Evolutionary conservation across 2,797 vertebrate genomes (phyloP).

Genomic region (Leptodactylus fallax): DNA sequence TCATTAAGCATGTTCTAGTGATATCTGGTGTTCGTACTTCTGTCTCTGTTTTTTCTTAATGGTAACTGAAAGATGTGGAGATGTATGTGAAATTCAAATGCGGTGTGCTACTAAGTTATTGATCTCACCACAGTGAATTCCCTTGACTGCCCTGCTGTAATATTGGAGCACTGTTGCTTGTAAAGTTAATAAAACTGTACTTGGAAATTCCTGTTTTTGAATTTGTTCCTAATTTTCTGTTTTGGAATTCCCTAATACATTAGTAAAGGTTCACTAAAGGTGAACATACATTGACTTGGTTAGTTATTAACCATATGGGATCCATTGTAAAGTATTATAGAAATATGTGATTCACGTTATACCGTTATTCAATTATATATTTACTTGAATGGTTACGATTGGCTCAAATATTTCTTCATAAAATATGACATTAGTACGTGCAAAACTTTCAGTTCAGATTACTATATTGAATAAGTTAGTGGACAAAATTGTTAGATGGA

Average conservation of each 20-base stretch:
- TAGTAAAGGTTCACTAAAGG: neutral
- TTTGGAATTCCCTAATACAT: neutral
- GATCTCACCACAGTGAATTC: neutral
- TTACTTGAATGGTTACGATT: neutral
- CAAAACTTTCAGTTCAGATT: neutral
- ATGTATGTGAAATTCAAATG: neutral
- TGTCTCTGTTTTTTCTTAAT: too few species aligned
- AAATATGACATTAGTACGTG: neutral
- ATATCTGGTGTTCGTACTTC: too few species aligned
- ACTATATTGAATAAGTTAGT: neutral
- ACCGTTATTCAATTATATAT: neutral
- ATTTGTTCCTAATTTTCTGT: neutral
- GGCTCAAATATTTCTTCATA: neutral
- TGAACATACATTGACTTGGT: neutral
- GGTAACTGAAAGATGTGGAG: too few species aligned
- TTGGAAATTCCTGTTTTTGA: neutral
- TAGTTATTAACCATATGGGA: conserved; percentile 14
- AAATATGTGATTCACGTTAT: neutral
- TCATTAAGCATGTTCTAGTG: too few species aligned
- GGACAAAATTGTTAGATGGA: neutral
- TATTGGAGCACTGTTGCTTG: neutral
- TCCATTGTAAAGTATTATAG: neutral
- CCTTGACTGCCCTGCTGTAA: neutral
- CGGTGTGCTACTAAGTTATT: neutral
- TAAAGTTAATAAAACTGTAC: neutral